A percentile compares a stretch with the other conserved stretches of the same genome.
These are phyloP conservation scores for Ophraella communa DNA, from an alignment of 2,888 invertebrate genomes.

Conservation along the genomic window DNA sequence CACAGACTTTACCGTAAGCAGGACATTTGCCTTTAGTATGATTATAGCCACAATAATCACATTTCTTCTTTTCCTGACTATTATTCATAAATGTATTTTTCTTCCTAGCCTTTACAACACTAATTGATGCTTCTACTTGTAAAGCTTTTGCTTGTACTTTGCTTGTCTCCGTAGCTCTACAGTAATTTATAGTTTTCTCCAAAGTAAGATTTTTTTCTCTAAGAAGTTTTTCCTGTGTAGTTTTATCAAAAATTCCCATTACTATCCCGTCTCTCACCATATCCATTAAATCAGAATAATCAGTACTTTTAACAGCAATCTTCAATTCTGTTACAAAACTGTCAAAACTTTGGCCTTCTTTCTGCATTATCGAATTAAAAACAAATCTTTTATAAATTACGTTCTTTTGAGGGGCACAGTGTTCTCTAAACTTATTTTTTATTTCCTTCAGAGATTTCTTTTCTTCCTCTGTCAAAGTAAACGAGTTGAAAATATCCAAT, in stretches of 20 bases:
- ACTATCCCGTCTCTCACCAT: constrained; percentile 45
- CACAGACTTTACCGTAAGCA: not conserved
- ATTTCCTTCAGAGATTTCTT: not conserved
- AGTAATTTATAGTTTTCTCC: constrained; percentile 36
- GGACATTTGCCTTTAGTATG: not conserved
- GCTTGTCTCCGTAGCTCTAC: constrained; percentile 37
- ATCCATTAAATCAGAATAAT: constrained; percentile 40
- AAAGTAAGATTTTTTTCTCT: constrained; percentile 37
- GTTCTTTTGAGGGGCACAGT: no score
- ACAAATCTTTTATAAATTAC: not conserved
- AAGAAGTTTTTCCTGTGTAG: constrained; percentile 38
- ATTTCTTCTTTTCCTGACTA: no score
- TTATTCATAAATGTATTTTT: no score
- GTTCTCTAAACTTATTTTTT: not conserved
- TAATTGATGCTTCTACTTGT: constrained; percentile 20
- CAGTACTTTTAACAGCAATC: constrained; percentile 42
- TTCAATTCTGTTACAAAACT: constrained; percentile 44
- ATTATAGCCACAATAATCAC: constrained; percentile 5
- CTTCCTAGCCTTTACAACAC: not conserved
- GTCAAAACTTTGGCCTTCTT: constrained; percentile 45
- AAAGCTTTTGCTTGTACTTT: constrained; percentile 36
- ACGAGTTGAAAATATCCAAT: not conserved
- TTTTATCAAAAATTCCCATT: constrained; percentile 39
- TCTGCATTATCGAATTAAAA: constrained; percentile 42
- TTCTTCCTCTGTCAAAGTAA: not conserved